Evolutionary conservation across 1,140 invertebrate species (phyloP).

Genomic region (Ceratina japonica): DNA sequence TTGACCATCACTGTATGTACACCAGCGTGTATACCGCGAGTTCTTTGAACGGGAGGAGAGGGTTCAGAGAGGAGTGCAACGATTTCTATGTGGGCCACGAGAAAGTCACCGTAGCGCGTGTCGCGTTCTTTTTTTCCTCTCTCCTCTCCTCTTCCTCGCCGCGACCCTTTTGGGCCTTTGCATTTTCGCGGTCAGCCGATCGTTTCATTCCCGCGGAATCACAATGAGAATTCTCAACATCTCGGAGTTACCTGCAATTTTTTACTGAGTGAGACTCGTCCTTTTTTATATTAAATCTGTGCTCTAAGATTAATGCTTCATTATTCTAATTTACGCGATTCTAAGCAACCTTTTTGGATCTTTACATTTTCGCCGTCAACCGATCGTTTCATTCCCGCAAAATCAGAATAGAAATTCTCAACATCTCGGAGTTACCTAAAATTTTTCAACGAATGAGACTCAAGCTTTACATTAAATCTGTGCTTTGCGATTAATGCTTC

Average conservation of each 20-base stretch:
- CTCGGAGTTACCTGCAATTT: neutral
- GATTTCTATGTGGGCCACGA: conserved; percentile 73
- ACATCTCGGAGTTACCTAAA: no score
- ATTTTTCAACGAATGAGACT: no score
- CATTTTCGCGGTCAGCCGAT: conserved; percentile 42
- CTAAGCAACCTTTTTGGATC: no score
- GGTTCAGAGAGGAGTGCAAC: conserved; percentile 52
- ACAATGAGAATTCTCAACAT: neutral
- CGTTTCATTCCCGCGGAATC: neutral
- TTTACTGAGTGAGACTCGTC: neutral
- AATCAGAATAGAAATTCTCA: no score
- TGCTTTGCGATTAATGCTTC: no score
- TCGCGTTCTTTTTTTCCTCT: conserved; percentile 60
- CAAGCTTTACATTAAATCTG: no score
- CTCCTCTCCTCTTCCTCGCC: conserved; percentile 13
- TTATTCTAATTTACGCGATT: no score
- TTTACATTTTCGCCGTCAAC: no score
- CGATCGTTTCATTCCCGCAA: no score
- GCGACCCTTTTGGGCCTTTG: conserved; percentile 52
- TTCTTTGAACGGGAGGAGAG: conserved; percentile 31
- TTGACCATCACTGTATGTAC: no score
- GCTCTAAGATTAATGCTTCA: no score
- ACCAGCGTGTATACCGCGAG: conserved; percentile 3
- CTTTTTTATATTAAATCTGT: no score
- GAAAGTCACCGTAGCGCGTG: conserved; percentile 69